phyloP scores from a whole-genome alignment of 1,140 invertebrate species.

The Forficula auricularia region DNA sequence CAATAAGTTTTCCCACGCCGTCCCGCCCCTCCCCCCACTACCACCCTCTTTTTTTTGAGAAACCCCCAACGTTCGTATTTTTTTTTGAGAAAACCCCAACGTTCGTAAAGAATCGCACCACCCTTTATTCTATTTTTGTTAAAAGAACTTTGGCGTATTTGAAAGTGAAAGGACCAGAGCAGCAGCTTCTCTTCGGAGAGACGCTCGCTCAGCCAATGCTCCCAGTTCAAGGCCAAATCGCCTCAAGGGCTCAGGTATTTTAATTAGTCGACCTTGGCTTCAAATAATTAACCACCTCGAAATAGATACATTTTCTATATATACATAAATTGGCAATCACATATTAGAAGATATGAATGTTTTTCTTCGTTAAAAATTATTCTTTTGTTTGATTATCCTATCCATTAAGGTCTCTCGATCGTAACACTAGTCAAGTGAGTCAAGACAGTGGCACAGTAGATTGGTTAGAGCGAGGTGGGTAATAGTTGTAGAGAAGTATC shows the following conservation, averaged over 20 bases:
- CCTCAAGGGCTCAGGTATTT: conserved; percentile 7
- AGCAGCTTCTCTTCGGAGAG: no score
- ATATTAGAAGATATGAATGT: not conserved
- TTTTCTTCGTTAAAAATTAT: no score
- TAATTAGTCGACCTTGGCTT: conserved; percentile 11
- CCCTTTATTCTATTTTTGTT: conserved; percentile 11
- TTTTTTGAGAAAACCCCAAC: conserved; percentile 3
- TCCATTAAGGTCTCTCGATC: not conserved
- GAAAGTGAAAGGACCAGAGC: not conserved
- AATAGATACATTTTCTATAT: not conserved
- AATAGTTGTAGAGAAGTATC: conserved; percentile 2
- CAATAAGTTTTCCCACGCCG: conserved; percentile 37
- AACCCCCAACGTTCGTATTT: conserved; percentile 6
- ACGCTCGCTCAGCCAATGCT: no score
- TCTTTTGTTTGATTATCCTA: not conserved
- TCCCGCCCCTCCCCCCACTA: conserved; percentile 26
- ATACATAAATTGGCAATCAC: not conserved
- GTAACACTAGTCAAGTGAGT: not conserved
- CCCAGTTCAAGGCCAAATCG: conserved; percentile 7
- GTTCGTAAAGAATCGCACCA: conserved; percentile 2
- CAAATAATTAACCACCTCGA: no score
- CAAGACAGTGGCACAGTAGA: not conserved
- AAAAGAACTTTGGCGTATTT: not conserved
- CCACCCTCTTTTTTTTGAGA: conserved; percentile 15
- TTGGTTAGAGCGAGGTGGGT: conserved; percentile 1